Conservation (phyloP, 2,113 vertebrate species). For the Coreoperca whiteheadi region DNA sequence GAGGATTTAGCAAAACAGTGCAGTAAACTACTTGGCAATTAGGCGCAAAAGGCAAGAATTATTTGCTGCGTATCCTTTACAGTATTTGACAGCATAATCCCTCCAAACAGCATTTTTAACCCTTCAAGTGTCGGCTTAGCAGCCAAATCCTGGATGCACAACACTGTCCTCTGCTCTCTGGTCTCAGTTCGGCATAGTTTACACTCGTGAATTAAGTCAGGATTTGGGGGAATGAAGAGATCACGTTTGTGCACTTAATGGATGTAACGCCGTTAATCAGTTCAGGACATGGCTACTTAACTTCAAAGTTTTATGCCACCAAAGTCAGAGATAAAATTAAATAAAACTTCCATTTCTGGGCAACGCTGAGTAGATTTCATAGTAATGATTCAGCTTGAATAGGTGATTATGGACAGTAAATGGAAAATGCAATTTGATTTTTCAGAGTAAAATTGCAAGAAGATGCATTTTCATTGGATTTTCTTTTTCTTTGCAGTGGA, state of each 20-base stretch:
- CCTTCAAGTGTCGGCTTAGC: slow-evolving; percentile 1
- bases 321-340: neutral
- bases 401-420: neutral
- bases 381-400: neutral
- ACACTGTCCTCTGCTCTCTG: slow-evolving; percentile 6
- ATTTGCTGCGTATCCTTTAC: neutral
- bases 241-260: neutral
- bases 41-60: neutral
- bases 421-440: neutral
- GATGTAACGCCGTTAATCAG: slow-evolving; percentile 3
- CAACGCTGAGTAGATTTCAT: neutral
- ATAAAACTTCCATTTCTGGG: neutral
- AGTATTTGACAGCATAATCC: slow-evolving; percentile 37
- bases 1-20: neutral
- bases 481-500: neutral
- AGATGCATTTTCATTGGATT: neutral
- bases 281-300: neutral
- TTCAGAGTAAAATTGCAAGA: neutral
- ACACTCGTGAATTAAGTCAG: neutral
- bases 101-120: slow-evolving; percentile 26
- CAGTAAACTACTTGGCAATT: neutral
- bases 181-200: neutral
- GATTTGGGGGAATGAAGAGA: slow-evolving; percentile 8
- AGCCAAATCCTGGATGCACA: slow-evolving; percentile 14
- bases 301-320: neutral